These are phyloP conservation scores for Phenganax marumi DNA, from an alignment of 92 coral and sea anemone genomes.

Conservation along the genomic window DNA sequence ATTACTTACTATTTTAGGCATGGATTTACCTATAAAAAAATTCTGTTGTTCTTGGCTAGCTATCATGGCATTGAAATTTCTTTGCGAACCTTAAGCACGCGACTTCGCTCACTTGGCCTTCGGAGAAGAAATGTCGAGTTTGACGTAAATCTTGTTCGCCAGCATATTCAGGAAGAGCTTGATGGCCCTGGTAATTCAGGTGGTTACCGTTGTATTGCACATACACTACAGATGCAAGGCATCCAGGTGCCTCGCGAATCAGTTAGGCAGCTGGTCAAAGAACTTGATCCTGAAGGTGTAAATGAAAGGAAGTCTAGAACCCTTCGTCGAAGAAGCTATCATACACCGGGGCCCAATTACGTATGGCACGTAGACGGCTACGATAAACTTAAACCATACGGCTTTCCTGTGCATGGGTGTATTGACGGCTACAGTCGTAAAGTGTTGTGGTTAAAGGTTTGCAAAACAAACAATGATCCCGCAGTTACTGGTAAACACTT, in stretches of 20 bases:
- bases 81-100: constrained; percentile 28
- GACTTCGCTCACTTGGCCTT: constrained; percentile 38
- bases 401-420: constrained; percentile 1
- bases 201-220: constrained; percentile 24
- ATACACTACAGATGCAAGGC: constrained; percentile 38
- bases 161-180: constrained; percentile 21
- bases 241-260: constrained; percentile 22
- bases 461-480: constrained; percentile 15
- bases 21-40: constrained; percentile 25
- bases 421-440: constrained; percentile 31
- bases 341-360: constrained; percentile 17
- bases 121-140: constrained; percentile 33
- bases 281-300: constrained; percentile 44
- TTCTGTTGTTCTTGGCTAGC: constrained; percentile 20
- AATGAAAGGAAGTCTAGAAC: constrained; percentile 28
- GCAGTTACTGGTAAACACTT: constrained; percentile 10
- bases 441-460: constrained; percentile 15
- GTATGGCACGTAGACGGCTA: constrained; percentile 8
- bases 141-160: constrained; percentile 38
- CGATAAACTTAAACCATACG: constrained; percentile 13
- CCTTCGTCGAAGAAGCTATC: constrained; percentile 18
- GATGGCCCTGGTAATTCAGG: constrained; percentile 39
- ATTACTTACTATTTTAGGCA: constrained; percentile 34
- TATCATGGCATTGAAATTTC: constrained; percentile 38
- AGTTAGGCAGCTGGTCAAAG: constrained; percentile 25